Evolutionary conservation across 2,888 invertebrate genomes (phyloP).

Genomic region (Glyphotaelius pellucidus): DNA sequence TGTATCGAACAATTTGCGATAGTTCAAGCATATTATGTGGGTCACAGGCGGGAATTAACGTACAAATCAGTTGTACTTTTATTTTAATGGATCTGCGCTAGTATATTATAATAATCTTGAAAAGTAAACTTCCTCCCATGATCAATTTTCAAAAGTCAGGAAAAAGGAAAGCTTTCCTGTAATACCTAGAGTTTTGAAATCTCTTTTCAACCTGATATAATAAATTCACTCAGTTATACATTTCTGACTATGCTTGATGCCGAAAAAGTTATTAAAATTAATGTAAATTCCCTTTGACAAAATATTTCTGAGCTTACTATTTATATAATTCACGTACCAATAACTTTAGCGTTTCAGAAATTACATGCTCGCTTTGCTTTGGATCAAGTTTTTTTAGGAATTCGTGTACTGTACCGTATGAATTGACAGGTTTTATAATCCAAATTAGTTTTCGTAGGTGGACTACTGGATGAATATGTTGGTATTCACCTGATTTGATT

Average conservation of each 20-base stretch:
- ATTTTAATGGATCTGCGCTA: neutral
- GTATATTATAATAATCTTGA: neutral
- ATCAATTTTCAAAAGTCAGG: neutral
- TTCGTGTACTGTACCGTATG: neutral
- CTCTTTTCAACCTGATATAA: neutral
- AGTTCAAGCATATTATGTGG: no score
- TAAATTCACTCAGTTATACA: neutral
- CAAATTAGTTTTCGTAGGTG: neutral
- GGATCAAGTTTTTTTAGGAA: neutral
- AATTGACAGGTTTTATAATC: neutral
- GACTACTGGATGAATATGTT: neutral
- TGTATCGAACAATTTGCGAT: neutral
- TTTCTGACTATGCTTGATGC: neutral
- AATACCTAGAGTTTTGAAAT: neutral
- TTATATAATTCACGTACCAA: neutral
- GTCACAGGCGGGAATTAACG: no score
- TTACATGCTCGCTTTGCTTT: neutral
- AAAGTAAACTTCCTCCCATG: neutral
- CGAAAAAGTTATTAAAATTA: neutral
- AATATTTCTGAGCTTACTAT: neutral
- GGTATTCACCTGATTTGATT: neutral
- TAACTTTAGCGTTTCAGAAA: neutral
- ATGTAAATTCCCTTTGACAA: neutral
- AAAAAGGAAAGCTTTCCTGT: neutral
- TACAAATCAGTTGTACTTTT: neutral